Percentiles rank a stretch among this genome's conserved stretches.
Conservation (phyloP, 2,888 invertebrate species). For the Danaus chrysippus region DNA sequence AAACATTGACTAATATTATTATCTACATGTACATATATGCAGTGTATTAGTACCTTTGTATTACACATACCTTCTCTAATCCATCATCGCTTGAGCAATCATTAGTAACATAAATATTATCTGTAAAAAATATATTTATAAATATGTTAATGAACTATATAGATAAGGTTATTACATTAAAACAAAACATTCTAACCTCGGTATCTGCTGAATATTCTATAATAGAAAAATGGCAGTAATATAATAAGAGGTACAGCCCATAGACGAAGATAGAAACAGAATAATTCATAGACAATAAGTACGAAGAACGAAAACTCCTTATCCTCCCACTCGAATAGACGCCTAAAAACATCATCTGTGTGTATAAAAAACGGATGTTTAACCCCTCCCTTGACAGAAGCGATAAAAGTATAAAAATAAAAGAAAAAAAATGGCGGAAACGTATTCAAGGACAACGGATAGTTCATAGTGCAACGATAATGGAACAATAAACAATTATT, state of each 20-base stretch:
- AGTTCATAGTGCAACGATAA: constrained; percentile 13
- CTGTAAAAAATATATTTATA: constrained; percentile 17
- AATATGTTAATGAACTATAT: constrained; percentile 6
- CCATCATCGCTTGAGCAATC: constrained; percentile 21
- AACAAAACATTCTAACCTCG: constrained; percentile 33
- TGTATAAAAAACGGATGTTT: no score
- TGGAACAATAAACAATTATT: constrained; percentile 11
- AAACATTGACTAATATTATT: no score
- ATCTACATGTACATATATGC: background rate
- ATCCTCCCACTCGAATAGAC: constrained; percentile 66
- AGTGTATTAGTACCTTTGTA: constrained; percentile 6
- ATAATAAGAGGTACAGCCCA: constrained; percentile 58
- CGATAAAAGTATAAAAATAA: no score
- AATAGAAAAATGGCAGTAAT: constrained; percentile 49
- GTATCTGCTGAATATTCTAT: constrained; percentile 45
- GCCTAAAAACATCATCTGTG: constrained; percentile 38
- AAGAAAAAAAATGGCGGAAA: no score
- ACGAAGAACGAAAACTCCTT: constrained; percentile 47
- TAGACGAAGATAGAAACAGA: constrained; percentile 55
- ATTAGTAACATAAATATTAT: constrained; percentile 18
- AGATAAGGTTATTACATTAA: background rate
- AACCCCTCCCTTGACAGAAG: no score
- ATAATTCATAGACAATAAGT: constrained; percentile 51
- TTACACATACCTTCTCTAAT: constrained; percentile 13
- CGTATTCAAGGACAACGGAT: no score